Evolutionary conservation across 2,888 invertebrate species (phyloP), one percentile per base, ranked within the genome.

Genomic region (Thymelicus lineola): DNA sequence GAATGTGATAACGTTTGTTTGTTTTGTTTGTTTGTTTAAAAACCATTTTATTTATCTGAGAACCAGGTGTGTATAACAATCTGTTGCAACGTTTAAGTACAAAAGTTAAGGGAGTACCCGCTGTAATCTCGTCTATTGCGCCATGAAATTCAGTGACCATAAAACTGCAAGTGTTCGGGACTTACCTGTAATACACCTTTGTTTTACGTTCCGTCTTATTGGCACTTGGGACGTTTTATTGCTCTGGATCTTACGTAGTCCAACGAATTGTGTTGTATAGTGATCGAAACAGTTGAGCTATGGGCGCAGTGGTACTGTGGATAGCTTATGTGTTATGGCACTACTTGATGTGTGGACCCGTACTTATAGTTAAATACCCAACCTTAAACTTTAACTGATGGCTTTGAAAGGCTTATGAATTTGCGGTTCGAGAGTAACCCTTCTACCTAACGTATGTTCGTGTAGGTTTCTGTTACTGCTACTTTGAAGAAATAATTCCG

Each of bases 151-250:
- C 10, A 20, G 10, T 20, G 20, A 53, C 53, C 53, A 53, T 53
- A 53, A 53, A 53, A 53, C 53, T 53, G 53, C 53, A 53, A 53
- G 53, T 53, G 53, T 53, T 53, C 14, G 53, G 48, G 53, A 53
- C 20, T 17, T 20, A 20, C 53, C 53, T 53, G 53, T 53, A 53
- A 53, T 53, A 20, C 53, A 17, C 20, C 17, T 53, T 17, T 17
- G 53, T 7, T 53, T 20, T 53, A 53, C 53, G 53, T 53, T 12
- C 53, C 53, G 53, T 53, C 20, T 53, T 53, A 53, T 53, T 20
- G 53, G 53, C 12, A 53, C 53, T 53, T 53, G 10, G 53, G 53
- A 20, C 20, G 20, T 53, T 53, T 53, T 53, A 53, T 20, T 53
- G 12, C 53, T 20, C 53, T 17, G 53, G 20, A 53, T 20, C 53